phyloP scores from a whole-genome alignment of 2,113 vertebrate species.

The Calyptomena viridis region DNA sequence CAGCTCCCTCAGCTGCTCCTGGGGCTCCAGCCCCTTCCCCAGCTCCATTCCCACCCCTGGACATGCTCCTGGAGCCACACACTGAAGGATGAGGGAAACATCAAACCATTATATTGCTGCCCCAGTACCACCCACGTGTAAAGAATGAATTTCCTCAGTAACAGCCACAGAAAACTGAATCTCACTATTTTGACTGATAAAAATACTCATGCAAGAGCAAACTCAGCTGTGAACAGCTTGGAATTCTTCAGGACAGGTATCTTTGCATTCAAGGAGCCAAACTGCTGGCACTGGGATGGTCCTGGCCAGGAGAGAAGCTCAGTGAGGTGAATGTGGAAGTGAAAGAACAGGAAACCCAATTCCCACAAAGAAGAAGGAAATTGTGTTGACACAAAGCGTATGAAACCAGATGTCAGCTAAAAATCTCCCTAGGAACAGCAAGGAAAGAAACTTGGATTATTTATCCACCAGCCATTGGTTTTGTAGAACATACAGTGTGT shows the following conservation, averaged over 20 bases:
- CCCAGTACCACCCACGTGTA: fast-evolving
- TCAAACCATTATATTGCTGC: fast-evolving
- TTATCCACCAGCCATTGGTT: neutral
- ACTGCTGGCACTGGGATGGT: neutral
- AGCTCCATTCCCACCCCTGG: fast-evolving
- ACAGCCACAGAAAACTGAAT: neutral
- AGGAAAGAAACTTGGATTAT: neutral
- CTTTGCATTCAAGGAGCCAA: neutral
- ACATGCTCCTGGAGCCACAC: fast-evolving
- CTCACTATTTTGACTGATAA: neutral
- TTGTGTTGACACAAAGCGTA: no score
- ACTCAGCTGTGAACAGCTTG: neutral
- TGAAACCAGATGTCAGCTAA: neutral
- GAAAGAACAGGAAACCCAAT: neutral
- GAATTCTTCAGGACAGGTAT: neutral
- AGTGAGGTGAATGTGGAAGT: neutral
- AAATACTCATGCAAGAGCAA: neutral
- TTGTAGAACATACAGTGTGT: neutral
- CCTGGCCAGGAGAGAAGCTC: neutral
- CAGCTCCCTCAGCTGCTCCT: neutral
- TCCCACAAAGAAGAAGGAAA: neutral
- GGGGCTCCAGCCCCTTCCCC: neutral
- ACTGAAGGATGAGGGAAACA: neutral
- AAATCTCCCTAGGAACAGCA: neutral
- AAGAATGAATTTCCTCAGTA: neutral